phyloP scores from a whole-genome alignment of 2,888 invertebrate genomes.

The Anthophora plumipes region DNA sequence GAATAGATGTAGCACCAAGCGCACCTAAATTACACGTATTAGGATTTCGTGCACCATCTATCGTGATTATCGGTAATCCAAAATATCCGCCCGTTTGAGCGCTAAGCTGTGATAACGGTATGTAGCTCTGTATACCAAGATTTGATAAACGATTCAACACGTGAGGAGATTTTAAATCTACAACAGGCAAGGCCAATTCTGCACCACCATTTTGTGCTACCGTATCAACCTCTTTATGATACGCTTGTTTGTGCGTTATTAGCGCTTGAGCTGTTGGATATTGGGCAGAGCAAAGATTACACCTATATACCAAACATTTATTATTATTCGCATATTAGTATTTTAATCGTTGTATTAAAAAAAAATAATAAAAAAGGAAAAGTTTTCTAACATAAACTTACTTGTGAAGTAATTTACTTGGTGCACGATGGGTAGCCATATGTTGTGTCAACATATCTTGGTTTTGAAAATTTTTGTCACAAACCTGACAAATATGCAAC shows the following conservation, averaged over 20 bases:
- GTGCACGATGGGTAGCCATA: constrained; percentile 84
- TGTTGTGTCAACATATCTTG: constrained; percentile 85
- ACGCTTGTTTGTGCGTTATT: constrained; percentile 88
- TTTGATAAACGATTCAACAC: constrained; percentile 88
- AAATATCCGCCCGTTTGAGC: constrained; percentile 88
- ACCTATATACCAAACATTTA: constrained; percentile 84
- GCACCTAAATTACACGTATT: constrained; percentile 87
- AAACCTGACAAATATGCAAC: constrained; percentile 83
- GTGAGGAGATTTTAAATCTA: constrained; percentile 89
- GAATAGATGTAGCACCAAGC: constrained; percentile 89
- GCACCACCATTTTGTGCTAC: constrained; percentile 82
- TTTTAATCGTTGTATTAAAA: not conserved
- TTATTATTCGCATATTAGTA: constrained; percentile 11
- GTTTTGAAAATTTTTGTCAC: constrained; percentile 85
- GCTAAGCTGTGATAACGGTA: constrained; percentile 89
- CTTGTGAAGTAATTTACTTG: constrained; percentile 85
- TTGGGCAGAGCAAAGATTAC: constrained; percentile 90
- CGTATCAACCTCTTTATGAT: constrained; percentile 85
- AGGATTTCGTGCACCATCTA: constrained; percentile 88
- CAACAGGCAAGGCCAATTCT: constrained; percentile 90
- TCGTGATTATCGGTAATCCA: constrained; percentile 90
- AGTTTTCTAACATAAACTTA: constrained; percentile 67
- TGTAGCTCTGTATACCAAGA: constrained; percentile 90
- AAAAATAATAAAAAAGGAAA: too few species aligned
- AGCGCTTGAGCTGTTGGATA: constrained; percentile 88